phyloP scores from a whole-genome alignment of 2,113 vertebrate genomes.

The Amphilophus citrinellus region DNA sequence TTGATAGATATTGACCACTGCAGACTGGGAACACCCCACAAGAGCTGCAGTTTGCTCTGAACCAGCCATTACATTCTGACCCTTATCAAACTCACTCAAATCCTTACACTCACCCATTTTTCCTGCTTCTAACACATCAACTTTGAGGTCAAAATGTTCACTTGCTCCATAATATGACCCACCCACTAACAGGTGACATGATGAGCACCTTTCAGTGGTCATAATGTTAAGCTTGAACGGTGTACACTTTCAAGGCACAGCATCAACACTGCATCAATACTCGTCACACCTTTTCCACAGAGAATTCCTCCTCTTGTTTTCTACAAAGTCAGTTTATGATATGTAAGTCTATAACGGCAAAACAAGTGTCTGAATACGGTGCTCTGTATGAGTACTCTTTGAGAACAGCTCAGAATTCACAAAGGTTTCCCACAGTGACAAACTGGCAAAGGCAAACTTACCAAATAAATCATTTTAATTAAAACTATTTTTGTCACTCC shows the following conservation, averaged over 20 bases:
- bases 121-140: too few species aligned
- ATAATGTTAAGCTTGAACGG: too few species aligned
- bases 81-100: too few species aligned
- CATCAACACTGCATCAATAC: background rate
- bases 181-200: too few species aligned
- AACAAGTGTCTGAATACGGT: background rate
- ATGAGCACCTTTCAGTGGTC: too few species aligned
- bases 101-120: too few species aligned
- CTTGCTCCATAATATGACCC: too few species aligned
- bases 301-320: background rate
- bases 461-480: conserved; percentile 10
- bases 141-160: too few species aligned
- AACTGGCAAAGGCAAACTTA: background rate
- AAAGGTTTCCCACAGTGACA: background rate
- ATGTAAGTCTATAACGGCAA: conserved; percentile 3
- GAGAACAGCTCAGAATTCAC: background rate
- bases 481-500: background rate
- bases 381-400: background rate
- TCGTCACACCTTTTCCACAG: background rate
- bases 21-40: too few species aligned
- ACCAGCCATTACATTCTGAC: too few species aligned
- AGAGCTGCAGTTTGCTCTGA: too few species aligned
- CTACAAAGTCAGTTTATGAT: conserved; percentile 32
- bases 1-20: too few species aligned
- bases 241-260: background rate